Evolutionary conservation across 2,888 invertebrate genomes (phyloP).

Genomic region (Druceiella hillmani): DNA sequence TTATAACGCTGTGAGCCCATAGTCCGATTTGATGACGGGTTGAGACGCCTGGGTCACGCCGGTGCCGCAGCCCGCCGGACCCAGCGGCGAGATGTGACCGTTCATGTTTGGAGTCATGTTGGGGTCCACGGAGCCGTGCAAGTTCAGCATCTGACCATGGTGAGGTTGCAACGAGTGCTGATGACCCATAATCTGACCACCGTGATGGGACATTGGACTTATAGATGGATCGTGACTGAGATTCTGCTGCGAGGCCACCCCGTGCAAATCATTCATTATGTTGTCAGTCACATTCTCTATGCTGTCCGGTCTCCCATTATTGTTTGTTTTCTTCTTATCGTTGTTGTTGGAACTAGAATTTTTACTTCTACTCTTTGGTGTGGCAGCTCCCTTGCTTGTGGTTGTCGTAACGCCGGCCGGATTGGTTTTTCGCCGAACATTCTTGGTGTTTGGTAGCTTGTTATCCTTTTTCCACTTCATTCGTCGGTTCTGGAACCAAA

Average conservation of each 20-base stretch:
- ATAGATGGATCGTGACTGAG: conserved; percentile 45
- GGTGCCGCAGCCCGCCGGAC: conserved; percentile 45
- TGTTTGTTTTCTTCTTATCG: conserved; percentile 50
- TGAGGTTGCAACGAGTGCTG: conserved; percentile 53
- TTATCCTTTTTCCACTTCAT: conserved; percentile 67
- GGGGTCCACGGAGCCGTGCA: conserved; percentile 46
- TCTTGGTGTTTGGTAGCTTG: conserved; percentile 81
- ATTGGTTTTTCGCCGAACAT: conserved; percentile 70
- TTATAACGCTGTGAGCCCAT: conserved; percentile 75
- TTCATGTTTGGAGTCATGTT: conserved; percentile 46
- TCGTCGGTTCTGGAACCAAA: conserved; percentile 69
- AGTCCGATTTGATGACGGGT: conserved; percentile 77
- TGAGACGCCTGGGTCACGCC: conserved; percentile 40
- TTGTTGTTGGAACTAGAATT: conserved; percentile 52
- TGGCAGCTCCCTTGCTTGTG: conserved; percentile 46
- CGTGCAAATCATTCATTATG: conserved; percentile 55
- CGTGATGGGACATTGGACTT: conserved; percentile 48
- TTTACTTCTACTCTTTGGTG: conserved; percentile 64
- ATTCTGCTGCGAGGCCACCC: conserved; percentile 48
- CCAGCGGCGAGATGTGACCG: conserved; percentile 52
- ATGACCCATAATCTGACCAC: conserved; percentile 43
- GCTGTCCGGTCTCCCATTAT: conserved; percentile 55
- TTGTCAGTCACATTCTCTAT: conserved; percentile 61
- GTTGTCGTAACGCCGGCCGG: conserved; percentile 64
- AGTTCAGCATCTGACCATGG: conserved; percentile 46